phyloP scores from a whole-genome alignment of 2,797 vertebrate genomes.

The Sparus aurata region DNA sequence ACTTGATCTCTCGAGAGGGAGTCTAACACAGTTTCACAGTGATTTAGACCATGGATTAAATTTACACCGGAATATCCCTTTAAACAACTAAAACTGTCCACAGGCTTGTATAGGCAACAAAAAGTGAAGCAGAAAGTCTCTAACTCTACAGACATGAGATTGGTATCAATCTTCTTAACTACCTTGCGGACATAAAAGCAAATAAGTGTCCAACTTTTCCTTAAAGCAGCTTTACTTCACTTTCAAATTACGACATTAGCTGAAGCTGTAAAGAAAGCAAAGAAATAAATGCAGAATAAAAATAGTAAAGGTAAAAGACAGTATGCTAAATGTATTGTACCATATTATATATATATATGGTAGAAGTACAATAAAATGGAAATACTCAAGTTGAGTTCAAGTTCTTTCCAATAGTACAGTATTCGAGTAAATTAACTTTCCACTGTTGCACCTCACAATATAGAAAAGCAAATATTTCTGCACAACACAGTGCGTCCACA shows the following conservation, averaged over 20 bases:
- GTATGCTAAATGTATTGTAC: neutral
- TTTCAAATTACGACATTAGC: neutral
- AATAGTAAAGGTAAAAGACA: neutral
- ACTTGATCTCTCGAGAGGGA: no score
- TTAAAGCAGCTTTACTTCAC: neutral
- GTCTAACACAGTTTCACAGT: no score
- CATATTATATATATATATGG: neutral
- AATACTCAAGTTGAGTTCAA: neutral
- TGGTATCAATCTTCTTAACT: neutral
- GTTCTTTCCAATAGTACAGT: neutral
- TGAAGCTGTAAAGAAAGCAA: neutral
- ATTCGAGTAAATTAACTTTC: neutral
- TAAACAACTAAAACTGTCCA: no score
- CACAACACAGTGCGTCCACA: neutral
- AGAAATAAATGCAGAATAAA: neutral
- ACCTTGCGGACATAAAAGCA: neutral
- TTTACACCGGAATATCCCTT: no score
- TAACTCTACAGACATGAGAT: neutral
- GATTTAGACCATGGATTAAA: no score
- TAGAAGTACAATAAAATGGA: neutral
- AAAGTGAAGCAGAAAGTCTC: no score
- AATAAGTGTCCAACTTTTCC: neutral
- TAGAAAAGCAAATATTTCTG: neutral
- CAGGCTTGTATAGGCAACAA: no score
- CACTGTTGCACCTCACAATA: neutral